Conservation (phyloP, 2,113 vertebrate species). For the Laterallus jamaicensis region DNA sequence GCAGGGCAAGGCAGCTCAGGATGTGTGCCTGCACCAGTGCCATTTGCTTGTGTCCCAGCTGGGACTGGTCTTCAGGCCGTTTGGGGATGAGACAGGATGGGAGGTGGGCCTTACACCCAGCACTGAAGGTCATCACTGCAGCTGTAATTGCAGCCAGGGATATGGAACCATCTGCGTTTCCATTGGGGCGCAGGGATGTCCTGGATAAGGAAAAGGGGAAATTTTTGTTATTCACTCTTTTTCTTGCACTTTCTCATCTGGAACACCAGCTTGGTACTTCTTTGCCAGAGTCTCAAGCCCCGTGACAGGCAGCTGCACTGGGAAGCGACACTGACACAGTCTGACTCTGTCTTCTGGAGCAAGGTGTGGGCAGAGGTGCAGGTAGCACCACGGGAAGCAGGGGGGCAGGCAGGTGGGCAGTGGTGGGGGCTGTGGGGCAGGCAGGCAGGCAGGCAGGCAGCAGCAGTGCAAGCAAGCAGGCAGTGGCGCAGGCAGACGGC, state of each 20-base stretch:
- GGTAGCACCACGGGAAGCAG: not conserved
- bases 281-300: not conserved
- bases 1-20: not conserved
- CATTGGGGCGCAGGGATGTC: not conserved
- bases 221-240: not conserved
- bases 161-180: not conserved
- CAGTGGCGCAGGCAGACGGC: not conserved
- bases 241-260: not conserved
- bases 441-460: too few relatives aligned
- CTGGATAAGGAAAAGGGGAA: not conserved
- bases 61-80: not conserved
- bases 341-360: not conserved
- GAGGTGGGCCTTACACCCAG: not conserved
- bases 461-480: not conserved
- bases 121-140: not conserved
- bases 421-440: not conserved
- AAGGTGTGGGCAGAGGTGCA: fast-evolving
- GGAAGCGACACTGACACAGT: fast-evolving
- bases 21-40: fast-evolving
- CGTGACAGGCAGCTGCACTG: fast-evolving
- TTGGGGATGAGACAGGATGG: not conserved
- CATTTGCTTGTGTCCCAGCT: not conserved
- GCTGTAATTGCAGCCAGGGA: not conserved
- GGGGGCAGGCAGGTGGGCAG: not conserved
- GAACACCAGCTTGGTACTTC: not conserved